Conservation (phyloP, 92 coral and sea anemone genomes). For the Actinostola sp. region DNA sequence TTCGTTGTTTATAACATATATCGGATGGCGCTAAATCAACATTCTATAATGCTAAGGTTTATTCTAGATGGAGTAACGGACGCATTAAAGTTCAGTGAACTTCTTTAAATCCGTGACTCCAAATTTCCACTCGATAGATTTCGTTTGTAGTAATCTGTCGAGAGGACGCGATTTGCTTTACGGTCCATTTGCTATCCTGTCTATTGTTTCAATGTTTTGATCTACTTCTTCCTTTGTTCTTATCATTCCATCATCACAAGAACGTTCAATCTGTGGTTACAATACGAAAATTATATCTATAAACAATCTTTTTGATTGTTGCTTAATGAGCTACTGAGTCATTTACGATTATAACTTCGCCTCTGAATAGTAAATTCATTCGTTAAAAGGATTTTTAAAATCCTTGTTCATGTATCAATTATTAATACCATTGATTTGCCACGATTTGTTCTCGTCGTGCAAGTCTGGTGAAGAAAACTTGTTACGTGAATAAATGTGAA, state of each 20-base stretch:
- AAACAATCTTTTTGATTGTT: neutral
- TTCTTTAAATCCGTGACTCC: neutral
- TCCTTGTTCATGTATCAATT: constrained; percentile 27
- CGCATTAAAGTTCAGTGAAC: neutral
- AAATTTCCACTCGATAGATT: neutral
- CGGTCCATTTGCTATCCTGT: constrained; percentile 27
- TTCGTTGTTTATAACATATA: no score
- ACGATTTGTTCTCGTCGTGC: constrained; percentile 38
- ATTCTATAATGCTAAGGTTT: neutral
- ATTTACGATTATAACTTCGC: neutral
- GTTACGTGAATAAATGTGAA: no score
- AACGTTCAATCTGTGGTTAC: neutral
- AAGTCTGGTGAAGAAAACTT: no score
- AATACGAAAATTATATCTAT: neutral
- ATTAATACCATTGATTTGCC: constrained; percentile 64
- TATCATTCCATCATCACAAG: neutral
- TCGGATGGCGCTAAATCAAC: constrained; percentile 4
- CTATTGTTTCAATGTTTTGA: constrained; percentile 35
- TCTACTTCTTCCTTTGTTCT: constrained; percentile 20
- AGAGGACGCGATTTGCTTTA: constrained; percentile 10
- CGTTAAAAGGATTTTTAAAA: constrained; percentile 9
- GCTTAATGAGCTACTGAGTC: neutral
- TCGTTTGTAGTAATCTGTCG: constrained; percentile 4
- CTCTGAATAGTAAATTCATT: neutral
- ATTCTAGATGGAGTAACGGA: neutral